Percentiles rank a stretch among this genome's conserved stretches.
Conservation (phyloP, 2,113 vertebrate species). For the Rhabdornis inornatus region DNA sequence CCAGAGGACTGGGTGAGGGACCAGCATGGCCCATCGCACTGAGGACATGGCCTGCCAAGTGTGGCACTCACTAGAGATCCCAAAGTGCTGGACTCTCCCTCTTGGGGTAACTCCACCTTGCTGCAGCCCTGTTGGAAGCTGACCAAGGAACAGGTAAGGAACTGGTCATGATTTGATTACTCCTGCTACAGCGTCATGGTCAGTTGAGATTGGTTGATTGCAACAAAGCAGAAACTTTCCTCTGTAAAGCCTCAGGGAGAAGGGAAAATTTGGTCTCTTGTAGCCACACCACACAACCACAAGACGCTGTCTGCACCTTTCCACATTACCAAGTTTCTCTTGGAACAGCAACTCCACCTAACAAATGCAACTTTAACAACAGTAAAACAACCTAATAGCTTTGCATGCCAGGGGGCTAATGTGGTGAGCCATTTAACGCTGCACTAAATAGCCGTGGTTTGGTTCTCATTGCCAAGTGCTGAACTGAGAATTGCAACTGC, state of each 20-base stretch:
- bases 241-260: neutral
- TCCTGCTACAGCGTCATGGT: neutral
- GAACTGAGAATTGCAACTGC: constrained; percentile 80
- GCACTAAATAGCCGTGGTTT: constrained; percentile 79
- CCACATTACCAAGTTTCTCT: constrained; percentile 53
- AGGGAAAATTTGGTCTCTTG: neutral
- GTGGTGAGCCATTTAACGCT: constrained; percentile 78
- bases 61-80: neutral
- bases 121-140: neutral
- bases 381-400: constrained; percentile 82
- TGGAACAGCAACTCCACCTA: constrained; percentile 75
- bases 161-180: neutral
- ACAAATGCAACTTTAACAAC: constrained; percentile 81
- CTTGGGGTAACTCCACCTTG: no score
- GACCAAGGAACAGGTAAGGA: neutral
- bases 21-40: fast-evolving
- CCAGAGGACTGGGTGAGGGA: neutral
- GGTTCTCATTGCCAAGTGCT: constrained; percentile 77
- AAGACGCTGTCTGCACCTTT: neutral
- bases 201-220: neutral
- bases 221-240: neutral
- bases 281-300: neutral
- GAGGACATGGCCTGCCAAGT: fast-evolving
- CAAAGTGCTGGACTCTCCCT: neutral
- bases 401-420: constrained; percentile 81